These are phyloP conservation scores for Bujurquina vittata DNA, from an alignment of 2,113 vertebrate species.

Conservation along the genomic window DNA sequence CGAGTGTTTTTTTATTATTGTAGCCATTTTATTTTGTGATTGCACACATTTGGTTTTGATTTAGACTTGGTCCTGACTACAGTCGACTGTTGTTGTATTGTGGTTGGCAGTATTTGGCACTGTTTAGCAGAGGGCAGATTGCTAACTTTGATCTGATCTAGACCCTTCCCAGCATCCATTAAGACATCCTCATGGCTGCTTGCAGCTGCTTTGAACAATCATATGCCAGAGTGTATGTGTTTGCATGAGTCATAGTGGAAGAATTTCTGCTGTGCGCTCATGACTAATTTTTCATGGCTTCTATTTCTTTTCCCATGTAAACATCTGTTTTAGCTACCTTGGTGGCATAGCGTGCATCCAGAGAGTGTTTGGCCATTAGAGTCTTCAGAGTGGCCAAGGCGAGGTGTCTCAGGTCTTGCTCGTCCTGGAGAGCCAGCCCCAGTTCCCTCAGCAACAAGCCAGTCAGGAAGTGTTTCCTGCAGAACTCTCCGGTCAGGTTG, in stretches of 20 bases:
- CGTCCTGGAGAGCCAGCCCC: constrained; percentile 95
- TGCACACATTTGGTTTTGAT: constrained; percentile 12
- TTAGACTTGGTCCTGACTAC: not conserved
- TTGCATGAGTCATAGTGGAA: constrained; percentile 47
- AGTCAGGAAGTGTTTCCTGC: constrained; percentile 96
- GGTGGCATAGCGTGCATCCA: constrained; percentile 90
- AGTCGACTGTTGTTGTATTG: constrained; percentile 29
- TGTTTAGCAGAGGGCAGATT: constrained; percentile 32
- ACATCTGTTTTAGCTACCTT: constrained; percentile 80
- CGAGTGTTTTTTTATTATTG: not conserved
- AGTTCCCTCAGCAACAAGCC: constrained; percentile 93
- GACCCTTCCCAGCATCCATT: constrained; percentile 48
- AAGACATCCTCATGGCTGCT: not conserved
- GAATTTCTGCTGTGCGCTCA: constrained; percentile 31
- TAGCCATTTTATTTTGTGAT: constrained; percentile 6
- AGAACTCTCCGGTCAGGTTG: constrained; percentile 96
- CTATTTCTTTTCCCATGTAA: constrained; percentile 21
- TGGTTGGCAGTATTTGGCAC: constrained; percentile 33
- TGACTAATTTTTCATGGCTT: constrained; percentile 34
- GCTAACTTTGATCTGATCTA: constrained; percentile 44
- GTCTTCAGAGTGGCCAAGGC: constrained; percentile 94
- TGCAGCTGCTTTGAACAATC: constrained; percentile 53
- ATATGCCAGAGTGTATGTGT: constrained; percentile 18
- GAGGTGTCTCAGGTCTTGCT: constrained; percentile 94
- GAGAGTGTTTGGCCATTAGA: constrained; percentile 96